phyloP scores from a whole-genome alignment of 2,888 invertebrate genomes.

The Plemyria rubiginata region DNA sequence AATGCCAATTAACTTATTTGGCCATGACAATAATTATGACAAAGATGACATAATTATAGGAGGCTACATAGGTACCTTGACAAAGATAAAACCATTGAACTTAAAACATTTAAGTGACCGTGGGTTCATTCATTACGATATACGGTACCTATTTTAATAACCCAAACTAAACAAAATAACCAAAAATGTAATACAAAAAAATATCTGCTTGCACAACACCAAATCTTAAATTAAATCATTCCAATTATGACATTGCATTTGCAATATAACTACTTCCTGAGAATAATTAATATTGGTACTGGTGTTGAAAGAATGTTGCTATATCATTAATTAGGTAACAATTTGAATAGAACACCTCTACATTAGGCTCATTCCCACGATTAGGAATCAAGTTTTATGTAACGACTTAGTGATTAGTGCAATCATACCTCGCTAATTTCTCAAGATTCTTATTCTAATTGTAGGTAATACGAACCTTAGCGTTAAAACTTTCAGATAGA shows the following conservation, averaged over 20 bases:
- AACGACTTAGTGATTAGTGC: slow-evolving; percentile 30
- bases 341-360: slow-evolving; percentile 42
- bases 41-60: too few species aligned
- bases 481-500: background rate
- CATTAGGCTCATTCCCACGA: slow-evolving; percentile 51
- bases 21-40: too few species aligned
- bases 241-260: slow-evolving; percentile 6
- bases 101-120: too few species aligned
- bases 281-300: slow-evolving; percentile 17
- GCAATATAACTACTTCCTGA: slow-evolving; percentile 16
- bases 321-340: slow-evolving; percentile 48
- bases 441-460: slow-evolving; percentile 15
- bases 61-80: too few species aligned
- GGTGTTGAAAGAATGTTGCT: slow-evolving; percentile 40
- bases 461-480: slow-evolving; percentile 1
- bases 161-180: too few species aligned
- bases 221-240: slow-evolving; percentile 2
- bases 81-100: too few species aligned
- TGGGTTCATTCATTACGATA: too few species aligned
- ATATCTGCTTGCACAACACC: background rate
- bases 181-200: too few species aligned
- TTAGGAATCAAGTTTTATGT: slow-evolving; percentile 41
- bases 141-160: too few species aligned
- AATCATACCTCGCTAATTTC: slow-evolving; percentile 23
- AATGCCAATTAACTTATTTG: too few species aligned